phyloP scores from a whole-genome alignment of 2,797 vertebrate genomes.

The Graptemys geographica region DNA sequence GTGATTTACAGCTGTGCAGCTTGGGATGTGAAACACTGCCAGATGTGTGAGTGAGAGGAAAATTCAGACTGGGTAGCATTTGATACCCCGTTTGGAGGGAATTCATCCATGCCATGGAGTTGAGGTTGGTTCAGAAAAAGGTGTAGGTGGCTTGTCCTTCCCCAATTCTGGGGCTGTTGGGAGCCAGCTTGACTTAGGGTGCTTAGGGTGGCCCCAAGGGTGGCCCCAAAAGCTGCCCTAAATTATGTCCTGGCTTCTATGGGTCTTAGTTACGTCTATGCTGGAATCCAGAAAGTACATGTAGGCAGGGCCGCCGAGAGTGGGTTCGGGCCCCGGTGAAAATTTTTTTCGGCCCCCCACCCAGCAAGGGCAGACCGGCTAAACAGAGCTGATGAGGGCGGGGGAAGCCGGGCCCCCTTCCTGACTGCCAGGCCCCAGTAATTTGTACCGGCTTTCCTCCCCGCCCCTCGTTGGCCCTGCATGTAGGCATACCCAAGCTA shows the following conservation, averaged over 20 bases:
- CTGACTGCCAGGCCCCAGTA: too few species aligned
- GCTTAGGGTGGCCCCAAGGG: neutral
- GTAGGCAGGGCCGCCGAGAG: neutral
- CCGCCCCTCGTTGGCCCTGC: too few species aligned
- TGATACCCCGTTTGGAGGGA: neutral
- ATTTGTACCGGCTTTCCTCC: too few species aligned
- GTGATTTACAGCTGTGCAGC: accelerated
- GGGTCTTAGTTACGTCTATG: neutral
- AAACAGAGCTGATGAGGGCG: too few species aligned
- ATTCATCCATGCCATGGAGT: neutral
- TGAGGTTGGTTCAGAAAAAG: neutral
- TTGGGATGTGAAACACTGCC: accelerated
- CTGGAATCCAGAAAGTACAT: neutral
- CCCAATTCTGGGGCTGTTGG: neutral
- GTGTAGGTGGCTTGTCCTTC: neutral
- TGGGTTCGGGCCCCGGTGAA: too few species aligned
- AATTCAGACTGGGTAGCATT: accelerated
- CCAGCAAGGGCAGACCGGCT: too few species aligned
- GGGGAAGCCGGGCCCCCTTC: too few species aligned
- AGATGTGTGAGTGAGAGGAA: accelerated
- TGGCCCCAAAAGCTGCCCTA: neutral
- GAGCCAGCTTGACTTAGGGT: neutral
- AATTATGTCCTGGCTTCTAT: neutral
- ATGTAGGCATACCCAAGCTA: neutral
- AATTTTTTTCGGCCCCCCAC: too few species aligned